These are phyloP conservation scores for Cheirogaleus major DNA, from an alignment of 2,797 vertebrate genomes.

Conservation along the genomic window DNA sequence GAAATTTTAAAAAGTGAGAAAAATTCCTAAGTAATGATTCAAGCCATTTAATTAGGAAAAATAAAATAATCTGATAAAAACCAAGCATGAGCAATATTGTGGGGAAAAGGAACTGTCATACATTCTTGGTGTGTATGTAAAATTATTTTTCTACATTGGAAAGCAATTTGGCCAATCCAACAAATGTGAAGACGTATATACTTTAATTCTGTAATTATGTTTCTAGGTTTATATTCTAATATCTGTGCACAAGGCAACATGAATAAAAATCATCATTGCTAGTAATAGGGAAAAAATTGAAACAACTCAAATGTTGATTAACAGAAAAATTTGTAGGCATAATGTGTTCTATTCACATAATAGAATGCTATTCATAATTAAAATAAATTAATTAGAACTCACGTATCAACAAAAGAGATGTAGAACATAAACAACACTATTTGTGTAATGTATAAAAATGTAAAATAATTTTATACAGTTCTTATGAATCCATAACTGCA, in stretches of 20 bases:
- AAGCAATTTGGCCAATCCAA: background rate
- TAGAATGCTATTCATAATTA: background rate
- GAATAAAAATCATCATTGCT: background rate
- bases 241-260: background rate
- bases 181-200: background rate
- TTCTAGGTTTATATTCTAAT: background rate
- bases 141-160: background rate
- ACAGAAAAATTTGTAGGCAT: background rate
- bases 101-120: background rate
- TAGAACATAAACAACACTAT: background rate
- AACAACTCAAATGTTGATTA: background rate
- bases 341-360: background rate
- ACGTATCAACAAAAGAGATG: background rate
- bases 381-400: background rate
- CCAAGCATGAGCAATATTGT: background rate
- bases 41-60: background rate
- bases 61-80: background rate
- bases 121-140: background rate
- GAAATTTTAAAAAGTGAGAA: background rate
- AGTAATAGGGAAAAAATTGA: background rate
- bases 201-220: background rate
- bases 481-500: background rate
- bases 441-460: background rate
- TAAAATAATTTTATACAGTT: background rate
- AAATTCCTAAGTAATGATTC: background rate